Conservation (phyloP, 2,888 invertebrate genomes). For the Crocallis elinguaria region DNA sequence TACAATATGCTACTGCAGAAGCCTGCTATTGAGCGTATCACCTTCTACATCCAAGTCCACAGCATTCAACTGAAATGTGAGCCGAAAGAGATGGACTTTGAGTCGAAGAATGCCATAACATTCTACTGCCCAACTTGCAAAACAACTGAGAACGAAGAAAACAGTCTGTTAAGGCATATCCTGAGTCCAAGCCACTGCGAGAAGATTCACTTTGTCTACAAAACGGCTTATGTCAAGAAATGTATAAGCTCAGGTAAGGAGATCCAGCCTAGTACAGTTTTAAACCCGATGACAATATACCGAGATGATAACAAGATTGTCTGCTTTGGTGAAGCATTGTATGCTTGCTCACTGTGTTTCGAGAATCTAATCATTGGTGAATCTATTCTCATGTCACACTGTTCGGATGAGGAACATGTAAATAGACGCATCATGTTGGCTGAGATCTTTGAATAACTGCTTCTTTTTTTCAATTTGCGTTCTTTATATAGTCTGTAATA, state of each 20-base stretch:
- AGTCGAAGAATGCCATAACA: conserved; percentile 54
- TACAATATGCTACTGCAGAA: conserved; percentile 64
- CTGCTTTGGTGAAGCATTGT: conserved; percentile 75
- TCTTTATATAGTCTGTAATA: neutral
- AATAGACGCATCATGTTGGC: conserved; percentile 57
- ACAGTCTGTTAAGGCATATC: conserved; percentile 65
- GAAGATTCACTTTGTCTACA: conserved; percentile 76
- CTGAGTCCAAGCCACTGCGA: conserved; percentile 69
- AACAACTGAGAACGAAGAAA: conserved; percentile 60
- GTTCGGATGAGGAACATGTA: conserved; percentile 58
- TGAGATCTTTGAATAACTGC: conserved; percentile 54
- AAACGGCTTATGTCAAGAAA: conserved; percentile 77
- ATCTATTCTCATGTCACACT: conserved; percentile 73
- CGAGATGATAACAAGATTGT: conserved; percentile 78
- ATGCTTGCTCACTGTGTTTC: conserved; percentile 75
- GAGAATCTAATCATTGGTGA: conserved; percentile 74
- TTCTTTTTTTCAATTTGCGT: neutral
- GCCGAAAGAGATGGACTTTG: conserved; percentile 44
- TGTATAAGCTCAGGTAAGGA: conserved; percentile 69
- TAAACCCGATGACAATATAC: conserved; percentile 79
- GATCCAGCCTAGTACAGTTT: conserved; percentile 73
- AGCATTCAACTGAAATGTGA: conserved; percentile 69
- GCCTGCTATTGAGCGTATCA: conserved; percentile 72
- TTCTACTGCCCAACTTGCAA: conserved; percentile 71
- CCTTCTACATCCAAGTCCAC: conserved; percentile 77